phyloP scores from a whole-genome alignment of 2,113 vertebrate species.

The Rhegmatorhina hoffmannsi region DNA sequence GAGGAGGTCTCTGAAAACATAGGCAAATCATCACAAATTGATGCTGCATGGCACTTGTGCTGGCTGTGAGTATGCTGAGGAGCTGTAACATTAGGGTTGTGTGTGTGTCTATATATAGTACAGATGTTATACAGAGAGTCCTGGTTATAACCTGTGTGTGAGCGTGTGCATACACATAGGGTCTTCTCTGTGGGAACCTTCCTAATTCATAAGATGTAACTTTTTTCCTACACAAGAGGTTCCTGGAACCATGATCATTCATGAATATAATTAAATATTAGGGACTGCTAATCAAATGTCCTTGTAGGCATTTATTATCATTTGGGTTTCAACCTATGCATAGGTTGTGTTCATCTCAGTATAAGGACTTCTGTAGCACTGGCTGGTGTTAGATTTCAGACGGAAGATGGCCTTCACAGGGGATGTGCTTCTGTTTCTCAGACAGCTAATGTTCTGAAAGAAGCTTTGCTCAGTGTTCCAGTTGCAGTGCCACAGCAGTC shows the following conservation, averaged over 20 bases:
- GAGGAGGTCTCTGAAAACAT: neutral
- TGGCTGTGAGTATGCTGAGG: neutral
- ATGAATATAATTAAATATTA: neutral
- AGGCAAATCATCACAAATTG: neutral
- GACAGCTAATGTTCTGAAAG: neutral
- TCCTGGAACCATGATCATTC: neutral
- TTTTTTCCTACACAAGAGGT: neutral
- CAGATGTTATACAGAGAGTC: neutral
- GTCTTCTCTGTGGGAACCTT: neutral
- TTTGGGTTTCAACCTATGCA: neutral
- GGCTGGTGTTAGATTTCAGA: neutral
- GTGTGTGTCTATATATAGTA: neutral
- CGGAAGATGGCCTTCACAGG: neutral
- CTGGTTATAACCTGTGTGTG: neutral
- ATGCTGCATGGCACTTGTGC: neutral
- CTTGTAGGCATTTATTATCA: rapidly evolving
- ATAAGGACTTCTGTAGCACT: neutral
- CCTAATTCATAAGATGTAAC: neutral
- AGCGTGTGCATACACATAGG: rapidly evolving
- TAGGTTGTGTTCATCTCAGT: neutral
- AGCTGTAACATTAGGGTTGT: neutral
- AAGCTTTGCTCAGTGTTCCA: neutral
- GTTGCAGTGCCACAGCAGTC: neutral
- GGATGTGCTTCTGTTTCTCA: neutral
- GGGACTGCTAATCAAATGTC: neutral